Percentiles rank a stretch among this genome's conserved stretches.
Conservation (phyloP, 2,113 vertebrate genomes). For the Rhinichthys klamathensis region DNA sequence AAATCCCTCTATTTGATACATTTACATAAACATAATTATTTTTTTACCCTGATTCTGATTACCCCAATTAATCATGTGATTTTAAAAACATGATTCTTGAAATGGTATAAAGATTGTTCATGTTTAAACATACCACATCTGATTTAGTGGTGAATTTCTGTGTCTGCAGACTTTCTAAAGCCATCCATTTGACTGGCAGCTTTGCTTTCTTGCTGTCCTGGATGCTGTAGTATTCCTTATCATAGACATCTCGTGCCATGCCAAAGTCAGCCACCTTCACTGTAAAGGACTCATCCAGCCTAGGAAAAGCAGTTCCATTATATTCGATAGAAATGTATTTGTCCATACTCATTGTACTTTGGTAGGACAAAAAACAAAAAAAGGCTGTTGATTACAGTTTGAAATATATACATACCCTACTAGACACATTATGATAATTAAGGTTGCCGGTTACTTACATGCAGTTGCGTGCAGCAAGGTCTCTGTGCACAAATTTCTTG, state of each 20-base stretch:
- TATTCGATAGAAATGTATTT: not conserved
- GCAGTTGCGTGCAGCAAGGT: slow-evolving; percentile 96
- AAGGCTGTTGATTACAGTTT: not conserved
- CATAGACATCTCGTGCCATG: slow-evolving; percentile 90
- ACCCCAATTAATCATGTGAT: too few relatives aligned
- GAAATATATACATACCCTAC: not conserved
- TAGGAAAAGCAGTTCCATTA: slow-evolving; percentile 56
- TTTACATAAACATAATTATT: not conserved
- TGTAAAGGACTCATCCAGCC: slow-evolving; percentile 90
- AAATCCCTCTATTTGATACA: not conserved
- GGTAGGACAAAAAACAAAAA: not conserved
- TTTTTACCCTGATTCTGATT: too few relatives aligned
- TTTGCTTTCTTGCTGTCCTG: slow-evolving; percentile 83
- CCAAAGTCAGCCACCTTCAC: slow-evolving; percentile 99
- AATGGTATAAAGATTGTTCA: not conserved
- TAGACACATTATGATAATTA: not conserved
- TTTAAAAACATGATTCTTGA: not conserved
- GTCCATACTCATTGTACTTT: too few relatives aligned
- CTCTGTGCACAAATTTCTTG: slow-evolving; percentile 96
- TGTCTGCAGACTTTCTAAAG: slow-evolving; percentile 92
- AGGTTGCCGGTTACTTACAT: slow-evolving; percentile 82
- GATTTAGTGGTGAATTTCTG: slow-evolving; percentile 97
- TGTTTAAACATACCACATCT: slow-evolving; percentile 83
- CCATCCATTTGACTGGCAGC: slow-evolving; percentile 98
- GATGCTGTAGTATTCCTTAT: slow-evolving; percentile 96